These are phyloP conservation scores for Chauna torquata DNA, from an alignment of 2,113 vertebrate species.

Conservation along the genomic window DNA sequence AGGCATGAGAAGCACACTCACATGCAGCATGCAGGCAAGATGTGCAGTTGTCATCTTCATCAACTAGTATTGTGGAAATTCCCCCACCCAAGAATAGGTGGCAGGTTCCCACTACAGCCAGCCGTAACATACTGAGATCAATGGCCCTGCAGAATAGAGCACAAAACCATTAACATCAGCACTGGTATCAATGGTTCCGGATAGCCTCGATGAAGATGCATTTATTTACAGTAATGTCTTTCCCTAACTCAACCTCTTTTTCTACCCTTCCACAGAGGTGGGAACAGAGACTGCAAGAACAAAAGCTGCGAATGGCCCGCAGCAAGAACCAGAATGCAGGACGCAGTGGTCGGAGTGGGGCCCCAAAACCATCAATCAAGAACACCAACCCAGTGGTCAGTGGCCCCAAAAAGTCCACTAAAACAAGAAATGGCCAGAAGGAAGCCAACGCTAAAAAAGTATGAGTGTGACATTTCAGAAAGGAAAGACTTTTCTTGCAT, in stretches of 20 bases:
- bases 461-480: conserved; percentile 40
- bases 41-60: neutral
- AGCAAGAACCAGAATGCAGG: conserved; percentile 72
- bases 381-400: conserved; percentile 27
- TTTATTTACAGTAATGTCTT: neutral
- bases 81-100: rapidly evolving
- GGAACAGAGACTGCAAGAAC: conserved; percentile 82
- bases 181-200: neutral
- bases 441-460: conserved; percentile 58
- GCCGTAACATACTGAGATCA: neutral
- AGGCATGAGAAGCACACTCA: neutral
- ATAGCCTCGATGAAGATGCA: neutral
- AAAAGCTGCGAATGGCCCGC: conserved; percentile 57
- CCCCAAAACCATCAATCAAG: conserved; percentile 68
- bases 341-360: conserved; percentile 71
- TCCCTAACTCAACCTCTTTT: neutral
- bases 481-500: conserved; percentile 7
- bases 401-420: conserved; percentile 72
- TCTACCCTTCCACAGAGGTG: conserved; percentile 72
- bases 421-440: conserved; percentile 71
- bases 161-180: neutral
- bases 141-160: neutral
- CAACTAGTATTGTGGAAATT: neutral
- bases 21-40: rapidly evolving
- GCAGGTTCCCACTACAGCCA: neutral